Evolutionary conservation across 1,140 invertebrate species (phyloP).

Genomic region (Orchesella cincta): DNA sequence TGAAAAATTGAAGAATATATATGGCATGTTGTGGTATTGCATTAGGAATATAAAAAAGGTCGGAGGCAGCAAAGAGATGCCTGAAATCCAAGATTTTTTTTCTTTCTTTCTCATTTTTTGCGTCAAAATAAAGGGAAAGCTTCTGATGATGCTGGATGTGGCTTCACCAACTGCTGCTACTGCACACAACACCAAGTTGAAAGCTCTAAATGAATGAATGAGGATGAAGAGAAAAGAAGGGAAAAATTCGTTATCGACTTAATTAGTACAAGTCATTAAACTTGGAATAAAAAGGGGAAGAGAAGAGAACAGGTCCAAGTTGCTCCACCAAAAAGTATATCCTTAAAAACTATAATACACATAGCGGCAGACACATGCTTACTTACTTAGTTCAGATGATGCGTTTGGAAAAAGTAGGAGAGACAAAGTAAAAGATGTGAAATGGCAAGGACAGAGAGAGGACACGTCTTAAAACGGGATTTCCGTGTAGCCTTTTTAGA

Average conservation of each 20-base stretch:
- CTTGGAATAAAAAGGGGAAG: slow-evolving; percentile 31
- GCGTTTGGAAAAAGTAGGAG: slow-evolving; percentile 28
- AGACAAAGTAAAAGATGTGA: background rate
- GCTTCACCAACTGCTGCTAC: too few species aligned
- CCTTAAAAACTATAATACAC: too few species aligned
- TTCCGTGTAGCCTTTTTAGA: slow-evolving; percentile 9
- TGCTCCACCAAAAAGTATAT: too few species aligned
- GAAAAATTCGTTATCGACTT: slow-evolving; percentile 51
- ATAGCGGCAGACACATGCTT: too few species aligned
- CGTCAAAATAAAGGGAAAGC: background rate
- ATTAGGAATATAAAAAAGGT: slow-evolving; percentile 2
- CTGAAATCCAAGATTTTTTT: slow-evolving; percentile 7
- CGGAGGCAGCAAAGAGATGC: background rate
- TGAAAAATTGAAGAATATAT: background rate
- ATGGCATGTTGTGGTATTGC: background rate
- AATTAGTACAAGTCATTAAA: slow-evolving; percentile 51
- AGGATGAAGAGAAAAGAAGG: slow-evolving; percentile 34
- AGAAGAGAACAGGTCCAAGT: slow-evolving; percentile 29
- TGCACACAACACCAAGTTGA: slow-evolving; percentile 16
- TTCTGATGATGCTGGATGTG: background rate
- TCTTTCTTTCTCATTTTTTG: background rate
- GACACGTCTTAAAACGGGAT: slow-evolving; percentile 46
- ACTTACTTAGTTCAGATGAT: too few species aligned
- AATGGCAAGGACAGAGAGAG: slow-evolving; percentile 1
- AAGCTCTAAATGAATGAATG: slow-evolving; percentile 20